Evolutionary conservation across 2,797 vertebrate genomes (phyloP).

Genomic region (Chaetophractus vellerosus): DNA sequence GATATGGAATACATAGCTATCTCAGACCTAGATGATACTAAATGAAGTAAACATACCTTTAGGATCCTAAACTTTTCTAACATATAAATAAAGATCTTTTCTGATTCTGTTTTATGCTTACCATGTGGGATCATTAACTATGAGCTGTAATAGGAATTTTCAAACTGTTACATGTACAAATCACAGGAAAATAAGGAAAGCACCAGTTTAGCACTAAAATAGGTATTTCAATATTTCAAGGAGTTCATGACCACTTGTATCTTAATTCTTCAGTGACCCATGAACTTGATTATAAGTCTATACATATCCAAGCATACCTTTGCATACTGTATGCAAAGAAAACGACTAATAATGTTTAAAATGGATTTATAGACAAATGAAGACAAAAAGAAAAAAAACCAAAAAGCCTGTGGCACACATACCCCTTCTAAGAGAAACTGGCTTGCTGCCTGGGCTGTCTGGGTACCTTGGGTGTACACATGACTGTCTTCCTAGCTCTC

Average conservation of each 20-base stretch:
- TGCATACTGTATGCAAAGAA: background rate
- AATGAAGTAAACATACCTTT: background rate
- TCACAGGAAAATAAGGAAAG: background rate
- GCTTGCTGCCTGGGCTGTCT: background rate
- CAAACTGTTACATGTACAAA: background rate
- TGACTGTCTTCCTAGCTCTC: background rate
- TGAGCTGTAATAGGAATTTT: background rate
- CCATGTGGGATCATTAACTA: background rate
- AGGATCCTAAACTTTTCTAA: background rate
- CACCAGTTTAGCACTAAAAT: background rate
- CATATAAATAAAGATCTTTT: background rate
- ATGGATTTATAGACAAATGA: background rate
- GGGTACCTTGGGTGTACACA: rapidly evolving
- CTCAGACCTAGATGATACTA: background rate
- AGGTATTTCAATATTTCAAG: background rate
- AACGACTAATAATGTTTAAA: background rate
- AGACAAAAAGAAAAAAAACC: background rate
- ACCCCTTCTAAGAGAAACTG: background rate
- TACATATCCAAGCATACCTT: background rate
- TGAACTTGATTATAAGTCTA: background rate
- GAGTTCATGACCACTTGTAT: background rate
- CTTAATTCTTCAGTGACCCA: background rate
- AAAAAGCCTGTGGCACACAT: background rate
- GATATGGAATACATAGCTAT: background rate
- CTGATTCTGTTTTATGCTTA: background rate